A percentile compares a stretch with the other conserved stretches of the same genome.
phyloP scores from a whole-genome alignment of 2,888 invertebrate species.

The Blastobasis lacticolella region DNA sequence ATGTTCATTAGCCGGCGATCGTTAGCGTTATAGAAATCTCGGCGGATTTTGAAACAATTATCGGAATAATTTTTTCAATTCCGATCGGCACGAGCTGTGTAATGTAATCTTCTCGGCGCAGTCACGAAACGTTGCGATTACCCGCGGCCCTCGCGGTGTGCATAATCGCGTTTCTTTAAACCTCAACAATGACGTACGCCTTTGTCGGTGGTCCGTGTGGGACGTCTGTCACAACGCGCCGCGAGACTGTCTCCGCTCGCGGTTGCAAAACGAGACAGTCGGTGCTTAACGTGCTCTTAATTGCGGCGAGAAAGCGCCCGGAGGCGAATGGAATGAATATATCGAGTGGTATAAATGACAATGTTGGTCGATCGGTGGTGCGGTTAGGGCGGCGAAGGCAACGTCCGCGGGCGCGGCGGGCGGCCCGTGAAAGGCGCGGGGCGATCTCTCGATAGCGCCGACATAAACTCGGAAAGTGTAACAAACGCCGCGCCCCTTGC shows the following conservation, averaged over 20 bases:
- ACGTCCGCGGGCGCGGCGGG: constrained; percentile 38
- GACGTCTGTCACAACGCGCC: constrained; percentile 17
- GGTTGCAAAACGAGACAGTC: constrained; percentile 16
- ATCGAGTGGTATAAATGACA: constrained; percentile 4
- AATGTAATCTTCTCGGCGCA: constrained; percentile 33
- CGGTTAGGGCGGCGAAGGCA: constrained; percentile 37
- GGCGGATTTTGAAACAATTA: constrained; percentile 43
- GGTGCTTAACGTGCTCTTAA: constrained; percentile 14
- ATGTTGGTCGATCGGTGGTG: constrained; percentile 20
- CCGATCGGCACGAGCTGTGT: constrained; percentile 41
- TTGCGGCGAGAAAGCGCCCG: constrained; percentile 27
- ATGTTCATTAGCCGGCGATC: constrained; percentile 24
- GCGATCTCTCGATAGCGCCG: constrained; percentile 35
- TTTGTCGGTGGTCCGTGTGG: constrained; percentile 16
- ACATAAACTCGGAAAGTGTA: constrained; percentile 34
- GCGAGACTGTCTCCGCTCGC: constrained; percentile 15
- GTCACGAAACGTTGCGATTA: constrained; percentile 32
- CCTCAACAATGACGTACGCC: constrained; percentile 17
- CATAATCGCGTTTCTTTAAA: constrained; percentile 21
- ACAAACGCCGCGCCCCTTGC: constrained; percentile 25
- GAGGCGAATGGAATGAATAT: constrained; percentile 23
- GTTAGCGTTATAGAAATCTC: constrained; percentile 36
- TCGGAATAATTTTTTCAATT: constrained; percentile 42
- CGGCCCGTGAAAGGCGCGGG: constrained; percentile 9
- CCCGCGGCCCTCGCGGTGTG: constrained; percentile 13